Evolutionary conservation across 2,113 vertebrate species (phyloP).

Genomic region (Oryzias javanicus): DNA sequence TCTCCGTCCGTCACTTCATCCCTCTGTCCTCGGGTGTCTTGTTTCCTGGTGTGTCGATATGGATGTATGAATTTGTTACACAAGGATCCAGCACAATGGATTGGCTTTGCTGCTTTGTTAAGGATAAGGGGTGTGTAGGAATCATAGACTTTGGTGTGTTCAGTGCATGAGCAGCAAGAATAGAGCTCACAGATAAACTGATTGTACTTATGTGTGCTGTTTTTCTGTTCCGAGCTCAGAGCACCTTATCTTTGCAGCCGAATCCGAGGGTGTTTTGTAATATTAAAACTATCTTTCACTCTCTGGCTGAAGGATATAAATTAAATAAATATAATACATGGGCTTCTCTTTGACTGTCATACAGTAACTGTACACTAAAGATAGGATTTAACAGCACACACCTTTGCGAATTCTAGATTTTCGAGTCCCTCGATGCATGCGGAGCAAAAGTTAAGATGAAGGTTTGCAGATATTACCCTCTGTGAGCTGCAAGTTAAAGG

Average conservation of each 20-base stretch:
- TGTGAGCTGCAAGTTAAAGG: conserved; percentile 41
- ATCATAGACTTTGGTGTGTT: conserved; percentile 64
- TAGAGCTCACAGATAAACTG: conserved; percentile 63
- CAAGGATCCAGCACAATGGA: conserved; percentile 63
- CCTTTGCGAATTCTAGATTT: conserved; percentile 47
- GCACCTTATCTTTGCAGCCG: conserved; percentile 54
- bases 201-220: conserved; percentile 34
- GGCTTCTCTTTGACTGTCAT: conserved; percentile 26
- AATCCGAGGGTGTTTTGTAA: conserved; percentile 63
- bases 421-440: conserved; percentile 40
- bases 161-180: conserved; percentile 45
- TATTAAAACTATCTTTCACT: conserved; percentile 71
- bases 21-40: conserved; percentile 49
- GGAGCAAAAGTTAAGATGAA: conserved; percentile 40
- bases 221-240: conserved; percentile 40
- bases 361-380: conserved; percentile 31
- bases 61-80: conserved; percentile 74
- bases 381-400: conserved; percentile 47
- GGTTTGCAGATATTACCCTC: conserved; percentile 53
- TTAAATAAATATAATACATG: conserved; percentile 67
- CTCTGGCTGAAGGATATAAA: conserved; percentile 55
- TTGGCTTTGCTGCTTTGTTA: conserved; percentile 72
- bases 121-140: conserved; percentile 55
- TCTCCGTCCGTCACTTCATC: conserved; percentile 44
- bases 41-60: conserved; percentile 68